Conservation (phyloP, 2,797 vertebrate genomes). For the Anguilla anguilla region DNA sequence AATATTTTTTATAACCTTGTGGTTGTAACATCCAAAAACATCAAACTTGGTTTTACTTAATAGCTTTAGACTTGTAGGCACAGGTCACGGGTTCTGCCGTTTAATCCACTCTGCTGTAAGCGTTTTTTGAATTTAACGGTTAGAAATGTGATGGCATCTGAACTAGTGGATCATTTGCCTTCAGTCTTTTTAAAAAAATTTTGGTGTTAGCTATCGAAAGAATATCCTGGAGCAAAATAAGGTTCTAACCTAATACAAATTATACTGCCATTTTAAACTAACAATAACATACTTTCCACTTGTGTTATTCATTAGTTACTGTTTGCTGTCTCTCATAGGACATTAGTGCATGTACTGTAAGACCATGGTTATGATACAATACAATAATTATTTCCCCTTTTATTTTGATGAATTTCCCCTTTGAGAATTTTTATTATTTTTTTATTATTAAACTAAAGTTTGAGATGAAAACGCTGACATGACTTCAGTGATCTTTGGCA, state of each 20-base stretch:
- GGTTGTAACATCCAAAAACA: not conserved
- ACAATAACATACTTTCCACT: not conserved
- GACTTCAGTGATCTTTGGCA: not conserved
- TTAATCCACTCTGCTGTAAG: not conserved
- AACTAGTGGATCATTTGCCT: no score
- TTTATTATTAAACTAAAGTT: not conserved
- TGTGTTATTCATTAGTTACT: not conserved
- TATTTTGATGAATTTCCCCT: not conserved
- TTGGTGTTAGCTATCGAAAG: not conserved
- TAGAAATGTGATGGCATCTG: no score
- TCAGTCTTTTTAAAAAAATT: no score
- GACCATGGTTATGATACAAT: not conserved
- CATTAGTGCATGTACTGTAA: not conserved
- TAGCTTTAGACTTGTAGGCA: not conserved
- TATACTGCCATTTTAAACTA: not conserved
- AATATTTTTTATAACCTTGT: not conserved
- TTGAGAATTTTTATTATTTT: not conserved
- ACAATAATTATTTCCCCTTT: not conserved
- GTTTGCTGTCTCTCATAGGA: not conserved
- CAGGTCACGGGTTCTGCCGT: not conserved
- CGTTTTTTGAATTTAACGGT: not conserved
- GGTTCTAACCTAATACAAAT: not conserved
- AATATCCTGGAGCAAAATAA: not conserved
- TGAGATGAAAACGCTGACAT: not conserved
- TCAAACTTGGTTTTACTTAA: not conserved